Evolutionary conservation across 1,140 invertebrate genomes (phyloP), one percentile per base, ranked within the genome.

Genomic region (Drosophila hydei): DNA sequence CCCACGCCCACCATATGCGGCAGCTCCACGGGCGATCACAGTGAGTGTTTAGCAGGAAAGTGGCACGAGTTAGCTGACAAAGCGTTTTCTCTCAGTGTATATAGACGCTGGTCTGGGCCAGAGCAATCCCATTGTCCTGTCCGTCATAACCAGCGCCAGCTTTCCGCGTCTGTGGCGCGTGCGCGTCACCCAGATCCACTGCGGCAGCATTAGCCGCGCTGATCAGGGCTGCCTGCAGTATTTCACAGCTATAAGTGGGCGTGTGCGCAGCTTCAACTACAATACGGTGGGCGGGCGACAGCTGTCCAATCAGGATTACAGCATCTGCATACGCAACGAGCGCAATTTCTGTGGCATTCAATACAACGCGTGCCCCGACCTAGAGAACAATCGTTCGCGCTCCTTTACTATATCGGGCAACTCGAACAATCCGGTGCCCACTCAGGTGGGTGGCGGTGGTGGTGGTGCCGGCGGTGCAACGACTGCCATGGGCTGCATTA

Each of bases 301-400:
- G 83, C 92, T 98, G 0, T 96, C 96, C 19, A 97, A 97, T 91
- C 96, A 97, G 87, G 96, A 97, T 84, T 98, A 97, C 90, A 96
- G 96, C 59, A 95, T 97, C 51, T 98, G 97, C 87, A 94, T 97
- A 16, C 92, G 97, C 25, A 95, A 95, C 68, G 97, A 97, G 85
- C 94, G 95, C 64, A 97, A 97, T 85, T 98, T 97, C 89, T 97
- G 97, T 77, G 95, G 96, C 1, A 96, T 98, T 45, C 96, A 96
- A 68, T 97, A 97, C 77, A 95, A 94, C 25, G 93, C 94, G 6
- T 97, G 96, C 79, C 89, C 93, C 4, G 95, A 96, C 80, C 92
- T 93, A 79, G 90, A 91, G 60, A 91, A 91, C 27, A 95, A 95
- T 76, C 87, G 95, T 4, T 94, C 93, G 0, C 92, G 94, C 25